A percentile compares a stretch with the other conserved stretches of the same genome.
phyloP scores from a whole-genome alignment of 2,888 invertebrate genomes.

The Abrostola triplasia region DNA sequence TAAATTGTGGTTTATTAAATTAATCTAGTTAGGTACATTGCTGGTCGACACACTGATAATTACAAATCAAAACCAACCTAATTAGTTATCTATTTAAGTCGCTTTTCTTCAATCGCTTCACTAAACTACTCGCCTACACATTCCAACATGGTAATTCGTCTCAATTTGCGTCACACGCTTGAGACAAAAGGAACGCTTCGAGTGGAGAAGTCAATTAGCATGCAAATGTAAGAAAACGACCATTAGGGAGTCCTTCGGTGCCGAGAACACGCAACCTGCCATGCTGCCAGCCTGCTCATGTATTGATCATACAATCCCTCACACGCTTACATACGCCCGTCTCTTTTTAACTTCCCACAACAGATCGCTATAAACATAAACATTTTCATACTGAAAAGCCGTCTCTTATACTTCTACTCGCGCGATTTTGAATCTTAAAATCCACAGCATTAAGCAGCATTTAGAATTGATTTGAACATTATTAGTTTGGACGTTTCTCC shows the following conservation, averaged over 20 bases:
- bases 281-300: conserved; percentile 48
- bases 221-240: conserved; percentile 88
- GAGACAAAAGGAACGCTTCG: conserved; percentile 77
- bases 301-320: conserved; percentile 86
- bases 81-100: neutral
- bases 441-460: conserved; percentile 3
- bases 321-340: conserved; percentile 86
- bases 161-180: conserved; percentile 75
- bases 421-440: conserved; percentile 46
- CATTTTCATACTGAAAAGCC: conserved; percentile 71
- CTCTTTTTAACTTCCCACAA: conserved; percentile 87
- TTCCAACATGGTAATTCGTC: conserved; percentile 69
- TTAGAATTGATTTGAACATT: conserved; percentile 1
- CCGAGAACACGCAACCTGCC: conserved; percentile 66
- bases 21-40: too few species aligned
- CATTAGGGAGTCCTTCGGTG: conserved; percentile 74
- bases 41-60: too few species aligned
- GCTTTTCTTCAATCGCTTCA: conserved; percentile 25
- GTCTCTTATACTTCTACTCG: conserved; percentile 46
- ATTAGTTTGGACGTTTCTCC: conserved; percentile 51
- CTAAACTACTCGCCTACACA: conserved; percentile 47
- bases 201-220: conserved; percentile 82
- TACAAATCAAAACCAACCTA: neutral
- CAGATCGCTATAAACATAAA: conserved; percentile 88
- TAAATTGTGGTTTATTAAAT: too few species aligned